phyloP scores from a whole-genome alignment of 2,797 vertebrate genomes.

The Thalassophryne amazonica region DNA sequence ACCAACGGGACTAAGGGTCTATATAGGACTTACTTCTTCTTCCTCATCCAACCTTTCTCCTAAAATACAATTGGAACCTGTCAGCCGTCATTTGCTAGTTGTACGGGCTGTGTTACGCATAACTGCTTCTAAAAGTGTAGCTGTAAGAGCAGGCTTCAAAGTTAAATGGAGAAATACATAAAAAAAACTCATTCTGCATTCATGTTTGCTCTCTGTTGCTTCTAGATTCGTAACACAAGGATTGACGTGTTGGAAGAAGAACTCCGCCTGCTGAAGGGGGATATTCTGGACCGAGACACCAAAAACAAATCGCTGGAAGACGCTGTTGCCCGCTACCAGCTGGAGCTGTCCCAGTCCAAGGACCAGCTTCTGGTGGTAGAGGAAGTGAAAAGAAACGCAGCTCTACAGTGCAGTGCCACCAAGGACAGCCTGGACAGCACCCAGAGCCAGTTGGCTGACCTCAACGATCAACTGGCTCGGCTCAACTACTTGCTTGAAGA shows the following conservation, averaged over 20 bases:
- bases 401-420: slow-evolving; percentile 80
- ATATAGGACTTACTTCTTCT: no score
- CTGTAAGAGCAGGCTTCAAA: no score
- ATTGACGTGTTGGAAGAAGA: slow-evolving; percentile 94
- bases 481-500: slow-evolving; percentile 86
- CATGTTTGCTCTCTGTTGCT: slow-evolving; percentile 5
- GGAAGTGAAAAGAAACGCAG: slow-evolving; percentile 84
- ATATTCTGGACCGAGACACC: slow-evolving; percentile 77
- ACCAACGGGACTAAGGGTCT: no score
- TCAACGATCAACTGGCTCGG: slow-evolving; percentile 84
- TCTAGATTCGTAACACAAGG: slow-evolving; percentile 90
- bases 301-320: slow-evolving; percentile 90
- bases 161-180: no score
- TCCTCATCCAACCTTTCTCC: no score
- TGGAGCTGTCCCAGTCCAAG: slow-evolving; percentile 83
- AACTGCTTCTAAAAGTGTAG: no score
- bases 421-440: slow-evolving; percentile 87
- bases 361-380: slow-evolving; percentile 83
- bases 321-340: slow-evolving; percentile 80
- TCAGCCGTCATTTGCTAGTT: no score
- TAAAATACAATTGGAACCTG: no score
- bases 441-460: slow-evolving; percentile 83
- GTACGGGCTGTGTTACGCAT: no score
- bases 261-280: slow-evolving; percentile 82
- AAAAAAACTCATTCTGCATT: background rate